These are phyloP conservation scores for Scaptomyza reducta DNA, from an alignment of 2,888 invertebrate species.

Conservation along the genomic window DNA sequence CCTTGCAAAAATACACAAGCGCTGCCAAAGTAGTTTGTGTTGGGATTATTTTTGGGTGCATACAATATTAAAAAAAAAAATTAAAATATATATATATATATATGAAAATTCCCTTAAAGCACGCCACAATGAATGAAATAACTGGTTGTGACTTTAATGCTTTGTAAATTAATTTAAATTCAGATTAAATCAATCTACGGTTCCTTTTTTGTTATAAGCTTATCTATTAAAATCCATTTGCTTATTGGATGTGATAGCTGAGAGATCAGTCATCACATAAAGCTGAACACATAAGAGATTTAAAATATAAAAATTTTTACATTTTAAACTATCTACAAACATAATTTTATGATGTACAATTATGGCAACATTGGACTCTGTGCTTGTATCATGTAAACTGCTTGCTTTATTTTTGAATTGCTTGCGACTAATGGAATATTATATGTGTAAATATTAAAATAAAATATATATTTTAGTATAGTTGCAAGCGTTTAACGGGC, in stretches of 20 bases:
- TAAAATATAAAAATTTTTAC: too few relatives aligned
- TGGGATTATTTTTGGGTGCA: constrained; percentile 19
- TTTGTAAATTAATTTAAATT: not conserved
- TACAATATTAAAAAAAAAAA: constrained; percentile 24
- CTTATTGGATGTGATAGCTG: too few relatives aligned
- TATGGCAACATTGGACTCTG: too few relatives aligned
- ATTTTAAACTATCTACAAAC: not conserved
- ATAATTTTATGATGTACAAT: too few relatives aligned
- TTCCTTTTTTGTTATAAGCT: too few relatives aligned
- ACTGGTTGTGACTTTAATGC: not conserved
- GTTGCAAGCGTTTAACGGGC: too few relatives aligned
- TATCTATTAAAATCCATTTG: too few relatives aligned
- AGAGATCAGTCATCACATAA: too few relatives aligned
- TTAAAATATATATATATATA: not conserved
- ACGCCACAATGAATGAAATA: constrained; percentile 10
- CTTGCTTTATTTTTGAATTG: not conserved
- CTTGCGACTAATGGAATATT: not conserved
- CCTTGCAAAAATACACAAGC: constrained; percentile 14
- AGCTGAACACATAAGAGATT: too few relatives aligned
- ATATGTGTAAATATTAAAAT: too few relatives aligned
- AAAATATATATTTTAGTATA: too few relatives aligned
- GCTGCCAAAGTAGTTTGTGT: constrained; percentile 37
- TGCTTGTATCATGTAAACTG: not conserved
- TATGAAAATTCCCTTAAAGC: constrained; percentile 6
- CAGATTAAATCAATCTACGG: not conserved